Base-by-base conservation (phyloP, 2,888 invertebrate species). In the Brachypalpus laphriformis region DNA sequence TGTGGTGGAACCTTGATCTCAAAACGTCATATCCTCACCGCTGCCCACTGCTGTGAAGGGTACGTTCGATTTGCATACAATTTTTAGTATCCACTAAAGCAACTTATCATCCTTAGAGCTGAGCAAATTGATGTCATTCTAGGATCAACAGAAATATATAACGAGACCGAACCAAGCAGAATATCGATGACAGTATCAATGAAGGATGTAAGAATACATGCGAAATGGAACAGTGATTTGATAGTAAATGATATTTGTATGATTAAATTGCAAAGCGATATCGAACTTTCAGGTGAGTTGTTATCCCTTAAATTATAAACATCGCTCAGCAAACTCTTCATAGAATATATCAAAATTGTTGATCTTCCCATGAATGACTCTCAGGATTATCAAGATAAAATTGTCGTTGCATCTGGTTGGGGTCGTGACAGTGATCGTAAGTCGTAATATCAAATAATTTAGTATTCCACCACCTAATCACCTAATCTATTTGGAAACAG, bases 361-460 rank as follows among this genome's bases (percentile, higher is more conserved):
- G 87, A 89, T 65, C 87, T 93, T 51, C 92, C 93, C 2, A 87
- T 89, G 42, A 90, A 91, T 61, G 90, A 89, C 45, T 89, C 89
- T n/a, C 89, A 89, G 9, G 89, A 82, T 54, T 92, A 92, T 66
- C 89, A 89, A 47, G 90, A 91, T 68, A 89, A 90, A 51, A 76
- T 89, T 14, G 92, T 90, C 28, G 89, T 91, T 7, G 92, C 92
- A 47, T 92, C 92, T 14, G 93, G 93, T 22, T 93, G 93, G 93
- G 93, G 90, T 61, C 90, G 89, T 85, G 89, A 89, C 6, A 90
- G 91, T 2, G 91, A 87, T 47, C 18, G 82, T 82, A 66, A 54
- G 63, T 34, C 4, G 0, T 0, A 3, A n/a, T 1, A 89, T 14
- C 11, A 11, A 18, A 9, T 5, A 6, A 14, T 25, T 0, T 16